Base-by-base conservation (phyloP, 1,140 invertebrate species). In the Colletes gigas region DNA sequence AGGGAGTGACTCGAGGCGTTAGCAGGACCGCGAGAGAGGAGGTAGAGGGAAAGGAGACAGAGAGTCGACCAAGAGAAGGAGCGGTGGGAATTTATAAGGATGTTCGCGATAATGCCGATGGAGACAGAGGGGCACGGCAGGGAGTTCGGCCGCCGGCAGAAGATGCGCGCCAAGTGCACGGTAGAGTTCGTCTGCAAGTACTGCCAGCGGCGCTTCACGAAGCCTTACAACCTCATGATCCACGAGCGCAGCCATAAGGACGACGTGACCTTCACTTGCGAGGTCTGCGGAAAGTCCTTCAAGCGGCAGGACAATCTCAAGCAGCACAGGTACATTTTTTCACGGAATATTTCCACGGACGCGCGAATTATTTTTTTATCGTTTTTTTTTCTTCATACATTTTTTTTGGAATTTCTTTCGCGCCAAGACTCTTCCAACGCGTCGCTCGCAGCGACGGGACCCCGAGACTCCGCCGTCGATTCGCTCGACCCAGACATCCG, bases 191-290 rank as follows among this genome's bases (percentile, higher is more conserved):
- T 99, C 93, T 99, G 99, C 96, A 98, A 98, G 94, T 99, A 98
- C 95, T 99, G 99, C 95, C 97, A 99, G 94, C 96, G 99, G 90
- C 96, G 98, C 90, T 99, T 99, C 95, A 99, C 98, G 90, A 99
- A 99, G 95, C 98, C 98, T 81, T 99, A 99, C 95, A 99, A 99
- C 95, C 96, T 99, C 90, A 97, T 99, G 96, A 99, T 99, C 91
- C 99, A 99, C 95, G 98, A 99, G 93, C 96, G 98, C 91, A 99
- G 98, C 84, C 99, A 99, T 95, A 99, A 99, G 92, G 96, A 96
- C 85, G 98, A 99, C 94, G 95, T 99, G 90, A 99, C 98, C 82
- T 99, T 98, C 95, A 97, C 98, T 90, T 99, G 99, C 94, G 98
- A 99, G 94, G 97, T 99, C 83, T 99, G 99, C 94, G 97, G 98